phyloP scores from a whole-genome alignment of 35 echinoderm and acorn worm species.

The Acanthaster planci region DNA sequence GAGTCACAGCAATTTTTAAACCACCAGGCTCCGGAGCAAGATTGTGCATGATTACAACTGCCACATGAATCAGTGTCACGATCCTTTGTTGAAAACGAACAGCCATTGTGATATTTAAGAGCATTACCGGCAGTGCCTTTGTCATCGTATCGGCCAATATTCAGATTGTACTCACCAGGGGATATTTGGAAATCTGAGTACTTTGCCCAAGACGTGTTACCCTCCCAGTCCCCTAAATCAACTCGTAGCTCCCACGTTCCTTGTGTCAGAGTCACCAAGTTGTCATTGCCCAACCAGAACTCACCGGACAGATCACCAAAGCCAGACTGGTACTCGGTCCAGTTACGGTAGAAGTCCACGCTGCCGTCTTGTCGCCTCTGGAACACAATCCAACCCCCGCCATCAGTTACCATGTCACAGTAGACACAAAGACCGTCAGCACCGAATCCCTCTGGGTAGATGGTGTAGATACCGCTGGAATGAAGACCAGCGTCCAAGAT shows the following conservation, averaged over 20 bases:
- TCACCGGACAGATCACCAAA: slow-evolving; percentile 4
- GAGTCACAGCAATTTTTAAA: not conserved
- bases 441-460: slow-evolving; percentile 7
- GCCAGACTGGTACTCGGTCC: slow-evolving; percentile 13
- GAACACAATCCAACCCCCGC: slow-evolving; percentile 37
- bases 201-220: not conserved
- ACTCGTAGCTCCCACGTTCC: slow-evolving; percentile 1
- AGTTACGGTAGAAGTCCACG: slow-evolving; percentile 14
- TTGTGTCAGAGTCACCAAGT: not conserved
- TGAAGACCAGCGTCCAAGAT: not conserved
- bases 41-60: not conserved
- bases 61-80: not conserved
- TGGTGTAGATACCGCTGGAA: slow-evolving; percentile 15
- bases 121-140: not conserved
- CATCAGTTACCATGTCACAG: slow-evolving; percentile 30
- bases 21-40: not conserved
- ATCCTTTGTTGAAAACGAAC: slow-evolving; percentile 5
- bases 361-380: slow-evolving; percentile 24
- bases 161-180: not conserved
- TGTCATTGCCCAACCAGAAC: slow-evolving; percentile 11
- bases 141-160: not conserved
- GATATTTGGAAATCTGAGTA: not conserved
- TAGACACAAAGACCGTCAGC: not conserved
- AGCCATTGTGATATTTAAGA: not conserved
- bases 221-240: not conserved